Percentiles rank a stretch among this genome's conserved stretches.
These are phyloP conservation scores for Oplegnathus fasciatus DNA, from an alignment of 2,113 vertebrate species.

Conservation along the genomic window DNA sequence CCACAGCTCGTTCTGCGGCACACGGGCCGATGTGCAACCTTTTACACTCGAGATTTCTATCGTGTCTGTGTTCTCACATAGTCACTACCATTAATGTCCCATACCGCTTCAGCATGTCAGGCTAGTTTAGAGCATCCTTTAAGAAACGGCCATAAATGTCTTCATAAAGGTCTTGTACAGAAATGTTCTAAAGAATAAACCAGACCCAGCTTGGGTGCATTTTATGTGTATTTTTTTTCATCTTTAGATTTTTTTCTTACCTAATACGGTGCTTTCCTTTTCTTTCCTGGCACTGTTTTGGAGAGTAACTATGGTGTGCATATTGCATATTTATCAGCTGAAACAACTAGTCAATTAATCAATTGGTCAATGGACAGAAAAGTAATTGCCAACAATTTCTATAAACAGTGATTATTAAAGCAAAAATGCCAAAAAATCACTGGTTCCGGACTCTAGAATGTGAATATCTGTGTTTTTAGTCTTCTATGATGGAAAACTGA, in stretches of 20 bases:
- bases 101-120: not conserved
- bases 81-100: constrained; percentile 7
- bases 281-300: not conserved
- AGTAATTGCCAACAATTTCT: not conserved
- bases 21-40: constrained; percentile 11
- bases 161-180: not conserved
- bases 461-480: not conserved
- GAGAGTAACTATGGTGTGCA: not conserved
- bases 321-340: not conserved
- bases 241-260: not conserved
- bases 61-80: not conserved
- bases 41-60: constrained; percentile 2
- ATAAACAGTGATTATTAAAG: not conserved
- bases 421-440: too few species aligned
- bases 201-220: not conserved
- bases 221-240: not conserved
- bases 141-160: not conserved
- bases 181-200: not conserved
- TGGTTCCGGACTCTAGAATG: not conserved
- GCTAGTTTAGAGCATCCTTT: not conserved
- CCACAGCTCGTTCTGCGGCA: constrained; percentile 18
- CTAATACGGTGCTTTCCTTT: not conserved
- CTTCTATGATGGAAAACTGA: not conserved
- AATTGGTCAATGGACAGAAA: not conserved
- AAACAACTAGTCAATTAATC: not conserved